Conservation (phyloP, 2,888 invertebrate genomes). For the Epiperipatus broadwayi region DNA sequence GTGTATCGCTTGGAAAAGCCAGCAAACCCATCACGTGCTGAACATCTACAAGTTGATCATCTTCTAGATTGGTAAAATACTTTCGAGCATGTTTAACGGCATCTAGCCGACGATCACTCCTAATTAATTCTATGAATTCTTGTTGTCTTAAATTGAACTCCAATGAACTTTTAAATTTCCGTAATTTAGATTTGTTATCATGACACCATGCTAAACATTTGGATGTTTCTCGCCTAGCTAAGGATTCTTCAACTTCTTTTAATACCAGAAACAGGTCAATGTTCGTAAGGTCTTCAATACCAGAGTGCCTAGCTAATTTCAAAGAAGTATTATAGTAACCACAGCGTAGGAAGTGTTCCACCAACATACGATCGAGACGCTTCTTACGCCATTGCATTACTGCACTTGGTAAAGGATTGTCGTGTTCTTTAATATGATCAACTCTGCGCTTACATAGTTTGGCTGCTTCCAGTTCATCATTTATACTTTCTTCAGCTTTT, state of each 20-base stretch:
- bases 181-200: slow-evolving; percentile 81
- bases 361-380: slow-evolving; percentile 80
- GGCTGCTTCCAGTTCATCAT: slow-evolving; percentile 74
- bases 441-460: slow-evolving; percentile 74
- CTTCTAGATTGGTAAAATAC: slow-evolving; percentile 67
- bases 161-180: slow-evolving; percentile 80
- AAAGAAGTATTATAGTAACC: slow-evolving; percentile 90
- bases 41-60: slow-evolving; percentile 63
- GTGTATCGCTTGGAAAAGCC: slow-evolving; percentile 67
- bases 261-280: slow-evolving; percentile 43
- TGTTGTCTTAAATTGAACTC: slow-evolving; percentile 82
- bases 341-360: slow-evolving; percentile 81
- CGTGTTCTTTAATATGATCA: slow-evolving; percentile 62
- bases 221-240: slow-evolving; percentile 56
- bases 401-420: too few species aligned
- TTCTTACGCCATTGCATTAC: slow-evolving; percentile 61
- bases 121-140: slow-evolving; percentile 88
- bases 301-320: slow-evolving; percentile 56
- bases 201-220: slow-evolving; percentile 88
- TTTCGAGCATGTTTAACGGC: slow-evolving; percentile 88
- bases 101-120: slow-evolving; percentile 60
- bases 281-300: slow-evolving; percentile 59
- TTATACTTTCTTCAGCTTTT: slow-evolving; percentile 81
- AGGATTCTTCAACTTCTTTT: slow-evolving; percentile 52
- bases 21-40: slow-evolving; percentile 87